Evolutionary conservation across 2,888 invertebrate genomes (phyloP), one percentile per base, ranked within the genome.

Genomic region (Philaethria dido): DNA sequence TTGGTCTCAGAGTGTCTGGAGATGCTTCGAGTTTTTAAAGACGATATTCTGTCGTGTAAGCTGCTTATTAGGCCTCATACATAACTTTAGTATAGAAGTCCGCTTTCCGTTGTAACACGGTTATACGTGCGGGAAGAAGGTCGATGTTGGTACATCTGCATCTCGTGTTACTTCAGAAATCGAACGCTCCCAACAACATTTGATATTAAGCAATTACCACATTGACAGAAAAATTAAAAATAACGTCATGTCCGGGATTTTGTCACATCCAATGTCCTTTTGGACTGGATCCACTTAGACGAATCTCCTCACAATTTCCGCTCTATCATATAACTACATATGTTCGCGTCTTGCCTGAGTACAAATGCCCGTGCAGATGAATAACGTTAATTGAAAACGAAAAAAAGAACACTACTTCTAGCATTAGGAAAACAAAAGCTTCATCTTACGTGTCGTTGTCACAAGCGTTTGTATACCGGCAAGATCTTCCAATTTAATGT

Each of bases 361-460:
- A 61, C 66, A 69, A 69, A 69, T 64, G 22, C 18, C 54, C 20
- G 47, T 14, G 47, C 65, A n/a, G 63, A 55, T 64, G 54, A 39
- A 65, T 62, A 29, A 55, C 52, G 16, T 62, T 50, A 50, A n/a
- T 50, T n/a, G 11, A n/a, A 66, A 66, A 66, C 44, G 42, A 47
- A 59, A 65, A 57, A 62, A 47, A 61, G n/a, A 45, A 54, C 6
- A 14, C 39, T 54, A 54, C 29, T 13, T n/a, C 42, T 20, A 50
- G 50, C 50, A 6, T 50, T 50, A 50, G 29, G n/a, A 29, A 50
- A 50, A 50, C 11, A 50, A 29, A 29, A 50, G 25, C n/a, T 29
- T 50, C 50, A 50, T 50, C 50, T 50, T 8, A 11, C 9, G 9
- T 3, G n/a, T 50, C 11, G 8, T 55, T 14, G n/a, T 8, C 13